Base-by-base conservation (phyloP, 1,140 invertebrate species). In the Druon quercuslanigerum region DNA sequence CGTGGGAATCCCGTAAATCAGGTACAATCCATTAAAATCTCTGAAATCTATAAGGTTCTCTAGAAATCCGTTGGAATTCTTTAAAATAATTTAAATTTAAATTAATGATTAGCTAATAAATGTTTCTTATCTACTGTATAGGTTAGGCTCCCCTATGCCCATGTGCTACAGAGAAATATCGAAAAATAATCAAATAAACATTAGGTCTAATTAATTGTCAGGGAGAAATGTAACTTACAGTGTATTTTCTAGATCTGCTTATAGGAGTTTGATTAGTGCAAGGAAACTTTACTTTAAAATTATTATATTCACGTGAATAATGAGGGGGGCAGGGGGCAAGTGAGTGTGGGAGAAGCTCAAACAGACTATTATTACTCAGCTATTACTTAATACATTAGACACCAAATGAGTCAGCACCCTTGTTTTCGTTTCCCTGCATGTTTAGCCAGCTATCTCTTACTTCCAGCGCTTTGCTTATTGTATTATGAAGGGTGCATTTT, bases 331-430 rank as follows among this genome's bases (percentile, higher is more conserved):
- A 33, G 25, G 25, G 33, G 11, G 33, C 20, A 25, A 25, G 19
- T 25, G 19, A 14, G 56, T 60, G 56, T 2, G 19, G 20, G 9
- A 60, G 56, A 60, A 60, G 56, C 11, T 13, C 20, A 3, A 60
- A 60, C 20, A 13, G 3, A 25, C 19, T 25, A 25, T 60, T 16
- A 54, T 25, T 60, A 60, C 33, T 8, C 12, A 33, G 20, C 20
- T 6, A n/a, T 12, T 54, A 17, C 51, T n/a, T 33, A 33, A 33
- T 33, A 33, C 25, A 17, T 17, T 54, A n/a, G 51, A 54, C 7
- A 60, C 20, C 12, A 60, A 60, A 60, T 60, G 56, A 60, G 9
- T 60, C 56, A 60, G 19, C 56, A 16, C 56, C 33, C 19, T 60
- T 60, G 25, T 33, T 33, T 33, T 33, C 25, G 5, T 33, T 60